Evolutionary conservation across 2,888 invertebrate species (phyloP).

Genomic region (Lottia scabra): DNA sequence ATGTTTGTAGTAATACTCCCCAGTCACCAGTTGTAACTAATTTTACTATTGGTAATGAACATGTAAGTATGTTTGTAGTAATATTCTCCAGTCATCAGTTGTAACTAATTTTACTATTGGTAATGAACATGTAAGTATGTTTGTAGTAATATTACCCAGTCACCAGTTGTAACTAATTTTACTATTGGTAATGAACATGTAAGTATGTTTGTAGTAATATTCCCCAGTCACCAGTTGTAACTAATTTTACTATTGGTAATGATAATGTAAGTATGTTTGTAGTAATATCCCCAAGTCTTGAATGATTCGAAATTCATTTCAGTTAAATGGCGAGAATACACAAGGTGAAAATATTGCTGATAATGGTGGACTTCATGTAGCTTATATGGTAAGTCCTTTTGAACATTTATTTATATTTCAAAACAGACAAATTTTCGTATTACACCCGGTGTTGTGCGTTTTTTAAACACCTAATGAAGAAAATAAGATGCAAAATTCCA

Average conservation of each 20-base stretch:
- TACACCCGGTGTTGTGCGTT: too few species aligned
- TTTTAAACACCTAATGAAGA: background rate
- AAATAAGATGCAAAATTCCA: background rate
- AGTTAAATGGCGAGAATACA: constrained; percentile 88
- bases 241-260: constrained; percentile 78
- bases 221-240: background rate
- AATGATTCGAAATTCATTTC: constrained; percentile 6
- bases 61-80: background rate
- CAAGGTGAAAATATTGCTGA: constrained; percentile 97
- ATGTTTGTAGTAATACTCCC: background rate
- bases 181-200: constrained; percentile 71
- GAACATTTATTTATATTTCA: too few species aligned
- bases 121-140: background rate
- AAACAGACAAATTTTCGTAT: too few species aligned
- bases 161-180: constrained; percentile 73
- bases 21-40: constrained; percentile 64
- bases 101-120: constrained; percentile 78
- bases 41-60: constrained; percentile 75
- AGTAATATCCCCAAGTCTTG: background rate
- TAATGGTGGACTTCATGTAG: constrained; percentile 92
- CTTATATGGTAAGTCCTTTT: constrained; percentile 80
- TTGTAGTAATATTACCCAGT: background rate
- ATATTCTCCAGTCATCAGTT: background rate
- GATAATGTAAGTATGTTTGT: background rate
- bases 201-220: background rate